These are phyloP conservation scores for Lepus europaeus DNA, from an alignment of 2,113 vertebrate species.

Conservation along the genomic window DNA sequence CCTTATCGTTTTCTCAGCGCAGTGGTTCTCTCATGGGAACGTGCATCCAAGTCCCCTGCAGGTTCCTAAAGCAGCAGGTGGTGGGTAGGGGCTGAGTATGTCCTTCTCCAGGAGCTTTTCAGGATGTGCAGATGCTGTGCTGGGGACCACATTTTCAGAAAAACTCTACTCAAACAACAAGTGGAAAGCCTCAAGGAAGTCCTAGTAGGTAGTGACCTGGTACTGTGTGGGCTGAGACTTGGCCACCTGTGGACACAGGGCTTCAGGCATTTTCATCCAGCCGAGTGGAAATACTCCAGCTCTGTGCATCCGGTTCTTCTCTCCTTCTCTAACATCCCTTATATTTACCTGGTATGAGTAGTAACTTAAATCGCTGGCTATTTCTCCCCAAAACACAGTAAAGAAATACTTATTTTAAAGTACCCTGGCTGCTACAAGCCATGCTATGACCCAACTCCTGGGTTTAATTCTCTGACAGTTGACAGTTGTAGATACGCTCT, in stretches of 20 bases:
- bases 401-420: not conserved
- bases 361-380: not conserved
- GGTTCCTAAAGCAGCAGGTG: not conserved
- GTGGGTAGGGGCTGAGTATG: not conserved
- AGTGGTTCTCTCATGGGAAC: too few species aligned
- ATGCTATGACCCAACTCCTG: not conserved
- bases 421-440: not conserved
- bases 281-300: not conserved
- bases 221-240: not conserved
- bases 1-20: not conserved
- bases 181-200: not conserved
- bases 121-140: not conserved
- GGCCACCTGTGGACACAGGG: not conserved
- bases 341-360: not conserved
- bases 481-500: not conserved
- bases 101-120: not conserved
- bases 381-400: not conserved
- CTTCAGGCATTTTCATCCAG: too few species aligned
- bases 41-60: fast-evolving
- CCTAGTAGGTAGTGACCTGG: not conserved
- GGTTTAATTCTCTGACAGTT: not conserved
- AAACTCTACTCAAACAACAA: not conserved
- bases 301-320: not conserved
- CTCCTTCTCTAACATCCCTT: not conserved
- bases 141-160: not conserved